These are phyloP conservation scores for Drosophila persimilis DNA, from an alignment of 1,140 invertebrate species.

Conservation along the genomic window DNA sequence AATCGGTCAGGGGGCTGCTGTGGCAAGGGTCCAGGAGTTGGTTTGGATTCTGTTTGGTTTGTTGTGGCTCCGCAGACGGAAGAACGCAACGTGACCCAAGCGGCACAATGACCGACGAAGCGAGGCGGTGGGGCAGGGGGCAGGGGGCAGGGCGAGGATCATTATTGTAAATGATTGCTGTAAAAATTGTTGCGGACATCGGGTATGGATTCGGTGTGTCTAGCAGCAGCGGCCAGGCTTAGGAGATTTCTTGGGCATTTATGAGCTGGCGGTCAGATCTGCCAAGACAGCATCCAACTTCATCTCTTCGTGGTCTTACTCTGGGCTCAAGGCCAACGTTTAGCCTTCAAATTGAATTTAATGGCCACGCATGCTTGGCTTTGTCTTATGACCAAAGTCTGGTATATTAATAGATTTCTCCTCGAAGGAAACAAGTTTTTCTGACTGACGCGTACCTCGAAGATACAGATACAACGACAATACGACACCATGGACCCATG, in stretches of 20 bases:
- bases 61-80: conserved; percentile 31
- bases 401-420: conserved; percentile 73
- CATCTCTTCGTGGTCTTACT: conserved; percentile 42
- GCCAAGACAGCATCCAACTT: conserved; percentile 10
- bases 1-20: conserved; percentile 66
- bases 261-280: conserved; percentile 18
- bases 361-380: conserved; percentile 72
- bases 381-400: conserved; percentile 78
- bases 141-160: conserved; percentile 49
- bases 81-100: conserved; percentile 61
- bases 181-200: conserved; percentile 68
- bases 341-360: conserved; percentile 82
- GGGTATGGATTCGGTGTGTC: conserved; percentile 16
- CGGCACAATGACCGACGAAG: conserved; percentile 68
- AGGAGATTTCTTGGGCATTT: conserved; percentile 42
- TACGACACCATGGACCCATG: too few species aligned
- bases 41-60: conserved; percentile 4
- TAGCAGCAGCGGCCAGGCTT: conserved; percentile 29
- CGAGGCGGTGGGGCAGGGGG: conserved; percentile 28
- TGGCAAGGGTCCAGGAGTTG: neutral
- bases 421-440: conserved; percentile 64
- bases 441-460: too few species aligned
- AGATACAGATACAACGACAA: too few species aligned
- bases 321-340: conserved; percentile 71
- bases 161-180: conserved; percentile 81